phyloP scores from a whole-genome alignment of 2,888 invertebrate genomes.

The Hololepta plana region DNA sequence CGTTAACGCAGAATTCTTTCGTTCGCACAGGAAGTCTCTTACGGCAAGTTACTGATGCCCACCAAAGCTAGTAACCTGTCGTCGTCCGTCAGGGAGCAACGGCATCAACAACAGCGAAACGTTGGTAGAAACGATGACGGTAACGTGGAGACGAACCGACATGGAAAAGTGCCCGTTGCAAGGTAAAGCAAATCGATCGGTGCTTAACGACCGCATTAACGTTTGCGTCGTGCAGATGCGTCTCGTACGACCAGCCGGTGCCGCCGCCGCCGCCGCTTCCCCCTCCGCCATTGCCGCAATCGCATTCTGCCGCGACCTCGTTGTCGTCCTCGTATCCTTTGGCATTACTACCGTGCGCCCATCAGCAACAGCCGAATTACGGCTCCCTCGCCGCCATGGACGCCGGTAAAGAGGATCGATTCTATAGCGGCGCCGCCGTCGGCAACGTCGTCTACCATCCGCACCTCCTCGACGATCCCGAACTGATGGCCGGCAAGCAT shows the following conservation, averaged over 20 bases:
- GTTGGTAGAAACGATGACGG: too few species aligned
- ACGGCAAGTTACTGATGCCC: conserved; percentile 66
- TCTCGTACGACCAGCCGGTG: conserved; percentile 56
- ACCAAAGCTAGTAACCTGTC: conserved; percentile 38
- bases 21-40: conserved; percentile 58
- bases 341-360: too few species aligned
- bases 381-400: background rate
- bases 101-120: conserved; percentile 23
- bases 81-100: conserved; percentile 26
- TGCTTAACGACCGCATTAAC: too few species aligned
- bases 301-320: too few species aligned
- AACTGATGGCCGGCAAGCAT: conserved; percentile 76
- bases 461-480: conserved; percentile 83
- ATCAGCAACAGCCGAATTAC: background rate
- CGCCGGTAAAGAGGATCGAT: background rate
- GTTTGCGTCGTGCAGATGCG: conserved; percentile 55
- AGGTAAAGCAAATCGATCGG: too few species aligned
- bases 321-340: too few species aligned
- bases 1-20: conserved; percentile 2
- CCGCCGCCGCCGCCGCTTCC: conserved; percentile 28
- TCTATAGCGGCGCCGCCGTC: background rate
- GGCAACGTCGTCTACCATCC: conserved; percentile 52
- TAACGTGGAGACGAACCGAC: too few species aligned
- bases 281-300: conserved; percentile 25
- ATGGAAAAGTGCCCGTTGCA: too few species aligned